These are phyloP conservation scores for Phaenicophaeus curvirostris DNA, from an alignment of 2,797 vertebrate species.

Conservation along the genomic window DNA sequence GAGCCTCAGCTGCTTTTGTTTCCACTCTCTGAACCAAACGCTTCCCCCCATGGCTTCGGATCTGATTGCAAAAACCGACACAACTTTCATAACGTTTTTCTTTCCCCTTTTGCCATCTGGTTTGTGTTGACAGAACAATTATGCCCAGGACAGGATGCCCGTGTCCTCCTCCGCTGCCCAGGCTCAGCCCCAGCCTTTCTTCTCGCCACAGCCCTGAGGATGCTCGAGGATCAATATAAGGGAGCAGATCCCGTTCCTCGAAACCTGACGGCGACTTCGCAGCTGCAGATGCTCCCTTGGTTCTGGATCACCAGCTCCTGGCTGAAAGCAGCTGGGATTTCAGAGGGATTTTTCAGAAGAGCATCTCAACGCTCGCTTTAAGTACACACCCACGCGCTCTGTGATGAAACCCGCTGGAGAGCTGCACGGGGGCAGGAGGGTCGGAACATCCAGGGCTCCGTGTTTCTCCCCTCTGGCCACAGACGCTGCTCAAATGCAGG, in stretches of 20 bases:
- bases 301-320: not conserved
- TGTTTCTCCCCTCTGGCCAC: not conserved
- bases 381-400: accelerated
- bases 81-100: accelerated
- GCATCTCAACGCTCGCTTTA: not conserved
- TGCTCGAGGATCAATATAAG: accelerated
- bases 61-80: not conserved
- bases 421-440: not conserved
- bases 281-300: accelerated
- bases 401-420: not conserved
- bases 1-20: constrained; percentile 19
- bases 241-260: not conserved
- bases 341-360: not conserved
- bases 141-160: accelerated
- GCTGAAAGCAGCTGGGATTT: not conserved
- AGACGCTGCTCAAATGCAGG: not conserved
- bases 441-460: not conserved
- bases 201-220: not conserved
- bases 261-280: not conserved
- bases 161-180: not conserved
- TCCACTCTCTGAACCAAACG: not conserved
- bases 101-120: not conserved
- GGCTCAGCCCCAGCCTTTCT: accelerated
- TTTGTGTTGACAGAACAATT: not conserved
- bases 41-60: not conserved